phyloP scores from a whole-genome alignment of 2,113 vertebrate genomes.

The Tragelaphus strepsiceros region DNA sequence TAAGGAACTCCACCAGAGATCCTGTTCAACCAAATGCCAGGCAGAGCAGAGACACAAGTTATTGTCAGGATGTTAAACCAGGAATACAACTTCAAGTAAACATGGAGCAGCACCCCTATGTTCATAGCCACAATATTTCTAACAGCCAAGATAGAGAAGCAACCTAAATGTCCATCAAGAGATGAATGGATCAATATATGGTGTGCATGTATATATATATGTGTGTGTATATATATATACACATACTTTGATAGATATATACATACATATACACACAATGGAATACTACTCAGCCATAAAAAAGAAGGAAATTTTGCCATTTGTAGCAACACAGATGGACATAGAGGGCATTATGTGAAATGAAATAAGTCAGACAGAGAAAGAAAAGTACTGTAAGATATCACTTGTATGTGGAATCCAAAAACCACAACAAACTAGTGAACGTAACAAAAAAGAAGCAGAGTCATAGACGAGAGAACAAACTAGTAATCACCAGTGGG shows the following conservation, averaged over 20 bases:
- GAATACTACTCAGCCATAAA: background rate
- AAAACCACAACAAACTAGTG: background rate
- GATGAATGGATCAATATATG: background rate
- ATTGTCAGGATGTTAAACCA: background rate
- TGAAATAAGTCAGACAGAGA: background rate
- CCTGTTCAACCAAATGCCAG: background rate
- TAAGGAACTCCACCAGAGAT: background rate
- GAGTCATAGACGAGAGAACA: background rate
- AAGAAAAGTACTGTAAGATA: background rate
- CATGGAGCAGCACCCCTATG: background rate
- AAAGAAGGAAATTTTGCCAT: background rate
- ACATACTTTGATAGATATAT: background rate
- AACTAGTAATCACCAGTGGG: background rate
- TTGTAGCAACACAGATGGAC: background rate
- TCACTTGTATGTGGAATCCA: background rate
- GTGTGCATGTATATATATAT: accelerated
- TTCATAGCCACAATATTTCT: background rate
- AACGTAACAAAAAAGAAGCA: background rate
- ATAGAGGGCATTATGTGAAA: background rate
- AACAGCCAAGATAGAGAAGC: background rate
- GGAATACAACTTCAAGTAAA: background rate
- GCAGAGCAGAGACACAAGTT: background rate
- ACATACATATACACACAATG: background rate
- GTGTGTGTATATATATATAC: background rate
- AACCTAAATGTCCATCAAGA: background rate